Evolutionary conservation across 64 coral and sea anemone genomes (phyloP).

Genomic region (Hydrozoanthus tunicans): DNA sequence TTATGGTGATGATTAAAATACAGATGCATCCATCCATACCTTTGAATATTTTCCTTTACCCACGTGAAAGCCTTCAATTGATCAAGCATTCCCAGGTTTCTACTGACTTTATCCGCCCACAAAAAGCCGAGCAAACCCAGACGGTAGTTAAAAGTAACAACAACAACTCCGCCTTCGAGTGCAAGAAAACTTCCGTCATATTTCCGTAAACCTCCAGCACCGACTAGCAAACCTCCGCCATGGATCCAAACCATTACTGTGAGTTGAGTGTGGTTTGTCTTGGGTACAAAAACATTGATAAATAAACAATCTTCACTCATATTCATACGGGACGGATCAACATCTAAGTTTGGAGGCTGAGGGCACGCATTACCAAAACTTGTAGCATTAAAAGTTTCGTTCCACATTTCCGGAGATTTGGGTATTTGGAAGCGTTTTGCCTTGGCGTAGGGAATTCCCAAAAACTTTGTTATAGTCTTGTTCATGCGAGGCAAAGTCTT

Average conservation of each 20-base stretch:
- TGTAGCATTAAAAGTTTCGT: constrained; percentile 21
- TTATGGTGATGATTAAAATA: not conserved
- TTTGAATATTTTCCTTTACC: constrained; percentile 39
- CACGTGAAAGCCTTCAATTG: constrained; percentile 35
- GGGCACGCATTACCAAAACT: constrained; percentile 30
- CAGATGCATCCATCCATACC: constrained; percentile 1
- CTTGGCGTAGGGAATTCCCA: constrained; percentile 31
- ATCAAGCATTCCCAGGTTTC: constrained; percentile 42
- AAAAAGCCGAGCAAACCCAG: constrained; percentile 14
- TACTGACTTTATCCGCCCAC: not conserved
- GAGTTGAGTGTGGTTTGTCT: not conserved
- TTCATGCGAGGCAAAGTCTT: not conserved
- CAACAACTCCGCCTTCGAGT: constrained; percentile 4
- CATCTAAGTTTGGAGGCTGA: constrained; percentile 20
- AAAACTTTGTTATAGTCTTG: constrained; percentile 1
- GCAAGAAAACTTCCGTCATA: constrained; percentile 40
- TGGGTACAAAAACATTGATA: constrained; percentile 15
- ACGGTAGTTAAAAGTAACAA: constrained; percentile 38
- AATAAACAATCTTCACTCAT: constrained; percentile 33
- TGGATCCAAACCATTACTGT: constrained; percentile 43
- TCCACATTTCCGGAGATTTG: constrained; percentile 6
- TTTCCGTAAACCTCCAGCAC: constrained; percentile 24
- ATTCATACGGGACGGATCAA: not conserved
- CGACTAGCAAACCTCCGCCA: constrained; percentile 26
- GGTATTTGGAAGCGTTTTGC: not conserved